A percentile compares a stretch with the other conserved stretches of the same genome.
Evolutionary conservation across 2,113 vertebrate species (phyloP).

Genomic region (Notothenia rossii): DNA sequence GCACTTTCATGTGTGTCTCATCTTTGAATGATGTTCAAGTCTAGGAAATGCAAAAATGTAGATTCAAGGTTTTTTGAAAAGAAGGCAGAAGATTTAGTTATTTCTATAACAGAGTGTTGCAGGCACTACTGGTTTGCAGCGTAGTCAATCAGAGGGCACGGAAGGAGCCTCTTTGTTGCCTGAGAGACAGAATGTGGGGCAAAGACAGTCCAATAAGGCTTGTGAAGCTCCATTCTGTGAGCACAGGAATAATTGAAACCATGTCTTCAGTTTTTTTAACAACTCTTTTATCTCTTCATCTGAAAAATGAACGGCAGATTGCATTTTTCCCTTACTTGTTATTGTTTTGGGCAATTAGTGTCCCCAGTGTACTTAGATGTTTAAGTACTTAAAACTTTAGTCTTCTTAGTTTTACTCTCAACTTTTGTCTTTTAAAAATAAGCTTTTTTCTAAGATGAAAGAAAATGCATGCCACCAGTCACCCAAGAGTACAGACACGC

Average conservation of each 20-base stretch:
- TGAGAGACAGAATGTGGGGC: neutral
- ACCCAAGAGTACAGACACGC: neutral
- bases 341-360: neutral
- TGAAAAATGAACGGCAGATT: neutral
- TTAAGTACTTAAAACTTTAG: neutral
- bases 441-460: neutral
- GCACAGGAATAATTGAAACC: neutral
- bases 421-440: slow-evolving; percentile 2
- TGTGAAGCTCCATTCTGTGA: neutral
- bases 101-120: neutral
- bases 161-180: neutral
- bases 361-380: neutral
- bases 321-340: neutral
- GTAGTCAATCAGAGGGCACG: neutral
- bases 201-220: neutral
- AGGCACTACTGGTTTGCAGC: neutral
- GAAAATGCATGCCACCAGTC: neutral
- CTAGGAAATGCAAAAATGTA: too few species aligned
- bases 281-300: neutral
- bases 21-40: neutral
- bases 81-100: neutral
- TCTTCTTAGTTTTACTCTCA: neutral
- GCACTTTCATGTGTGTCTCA: neutral
- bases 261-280: neutral
- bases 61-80: neutral